Evolutionary conservation across 2,113 vertebrate genomes (phyloP).

Genomic region (Salvelinus alpinus): DNA sequence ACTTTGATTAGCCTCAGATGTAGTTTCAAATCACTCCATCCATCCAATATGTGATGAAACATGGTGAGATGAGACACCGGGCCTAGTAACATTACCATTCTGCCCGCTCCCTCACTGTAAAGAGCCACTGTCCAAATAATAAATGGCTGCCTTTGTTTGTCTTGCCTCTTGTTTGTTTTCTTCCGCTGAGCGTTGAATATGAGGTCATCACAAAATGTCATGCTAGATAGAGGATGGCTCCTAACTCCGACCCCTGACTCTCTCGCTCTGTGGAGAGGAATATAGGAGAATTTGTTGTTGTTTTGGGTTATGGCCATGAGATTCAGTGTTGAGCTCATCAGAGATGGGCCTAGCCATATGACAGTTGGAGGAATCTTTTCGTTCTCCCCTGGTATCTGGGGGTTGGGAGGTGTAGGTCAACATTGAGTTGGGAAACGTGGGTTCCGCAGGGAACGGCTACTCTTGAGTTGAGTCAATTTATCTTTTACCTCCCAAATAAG

Average conservation of each 20-base stretch:
- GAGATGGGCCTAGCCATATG: not conserved
- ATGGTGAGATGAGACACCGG: not conserved
- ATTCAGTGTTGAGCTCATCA: not conserved
- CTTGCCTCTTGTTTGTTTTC: not conserved
- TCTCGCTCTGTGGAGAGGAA: conserved; percentile 6
- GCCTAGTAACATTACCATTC: not conserved
- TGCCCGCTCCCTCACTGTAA: not conserved
- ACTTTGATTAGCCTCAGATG: too few relatives aligned
- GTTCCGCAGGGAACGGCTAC: too few relatives aligned
- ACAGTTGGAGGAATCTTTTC: not conserved
- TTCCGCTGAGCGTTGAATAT: not conserved
- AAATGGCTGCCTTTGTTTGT: conserved; percentile 7
- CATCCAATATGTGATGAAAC: too few relatives aligned
- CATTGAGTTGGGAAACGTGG: conserved; percentile 17
- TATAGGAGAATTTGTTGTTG: not conserved
- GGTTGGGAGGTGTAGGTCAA: conserved; percentile 13
- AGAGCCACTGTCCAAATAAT: not conserved
- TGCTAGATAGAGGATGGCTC: not conserved
- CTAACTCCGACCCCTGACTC: not conserved
- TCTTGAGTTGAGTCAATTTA: too few relatives aligned
- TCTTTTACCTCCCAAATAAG: too few relatives aligned
- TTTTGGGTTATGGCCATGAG: not conserved
- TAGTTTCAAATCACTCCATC: too few relatives aligned
- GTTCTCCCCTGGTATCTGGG: not conserved
- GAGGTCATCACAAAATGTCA: not conserved